Evolutionary conservation across 2,113 vertebrate species (phyloP), one percentile per base, ranked within the genome.

Genomic region (Cyanoderma ruficeps): DNA sequence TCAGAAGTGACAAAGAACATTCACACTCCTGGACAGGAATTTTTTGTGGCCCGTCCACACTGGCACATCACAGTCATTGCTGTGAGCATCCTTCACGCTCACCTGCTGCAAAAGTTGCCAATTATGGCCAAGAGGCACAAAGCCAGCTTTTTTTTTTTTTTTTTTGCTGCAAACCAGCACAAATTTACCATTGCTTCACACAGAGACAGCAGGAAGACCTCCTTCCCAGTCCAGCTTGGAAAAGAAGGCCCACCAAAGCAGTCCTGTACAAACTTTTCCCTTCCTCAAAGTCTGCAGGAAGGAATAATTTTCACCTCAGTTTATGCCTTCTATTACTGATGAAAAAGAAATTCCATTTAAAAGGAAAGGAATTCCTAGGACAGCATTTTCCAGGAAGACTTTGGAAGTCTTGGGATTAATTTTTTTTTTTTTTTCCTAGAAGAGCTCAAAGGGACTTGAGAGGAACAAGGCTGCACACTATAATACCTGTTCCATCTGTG

Each of bases 401-500:
- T 65, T 24, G 33, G 39, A 46, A 12, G 20, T 55, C 25, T 46
- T 53, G 11, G 22, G 63, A 71, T 7, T 30, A 19, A 2, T 47
- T 39, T 11, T 64, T 75, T 14, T 27, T 6, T 46, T 74, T 61
- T 84, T 52, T n/a, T n/a, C n/a, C 35, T n/a, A 31, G 16, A 35
- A 31, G 6, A 57, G 35, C 33, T 35, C 23, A 64, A 50, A 68
- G 24, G 13, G 60, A 76, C 25, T 55, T 10, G 0, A 50, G 39
- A 53, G 39, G 11, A 82, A 42, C 3, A 16, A 50, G 61, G 20
- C 25, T 65, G 65, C 33, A 63, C 10, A 10, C 1, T 5, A 0
- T 1, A 21, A 11, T 3, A 4, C 10, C 2, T 1, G 10, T 25
- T 13, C 12, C 21, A 52, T 13, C n/a, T 11, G 7, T 39, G 15